Base-by-base conservation (phyloP, 1,140 invertebrate species). In the Calycopis cecrops region DNA sequence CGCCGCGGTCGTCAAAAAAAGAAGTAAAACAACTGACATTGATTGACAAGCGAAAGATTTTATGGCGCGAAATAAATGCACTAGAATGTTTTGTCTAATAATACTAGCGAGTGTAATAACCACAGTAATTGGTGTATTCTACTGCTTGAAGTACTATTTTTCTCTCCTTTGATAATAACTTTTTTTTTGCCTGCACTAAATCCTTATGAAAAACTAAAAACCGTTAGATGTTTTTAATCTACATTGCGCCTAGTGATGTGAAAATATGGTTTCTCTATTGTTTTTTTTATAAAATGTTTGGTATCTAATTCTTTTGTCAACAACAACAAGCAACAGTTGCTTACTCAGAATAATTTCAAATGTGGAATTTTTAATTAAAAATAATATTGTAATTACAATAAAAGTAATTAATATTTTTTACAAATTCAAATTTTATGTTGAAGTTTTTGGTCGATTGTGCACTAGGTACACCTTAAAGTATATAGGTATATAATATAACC, bases 21-120 rank as follows among this genome's bases (percentile, higher is more conserved):
- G 16, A 44, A 44, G 40, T 16, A 44, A 16, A 9, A 44, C 9
- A n/a, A 9, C 40, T 44, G 40, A 44, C 16, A 14, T 17, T 44
- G 40, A 44, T 44, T 44, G 40, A 44, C 40, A 44, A 16, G 40
- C 40, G 17, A 44, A 44, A 44, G 40, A 9, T 44, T 44, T 44
- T 44, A 16, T 17, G 14, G 40, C 8, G 40, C 12, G 14, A 44
- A 44, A 44, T 12, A 16, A 16, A 44, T 44, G 40, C 6, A 44
- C 14, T 14, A 44, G 3, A 12, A 12, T 44, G 14, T 44, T 40
- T 18, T 44, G 40, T 40, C 38, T 14, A 40, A n/a, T 28, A 28
- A 3, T 28, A 28, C 21, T 28, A 3, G 6, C 6, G 21, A 28
- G 21, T n/a, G 38, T 40, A 37, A 10, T 40, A 40, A 12, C 12